These are phyloP conservation scores for Busseola fusca DNA, from an alignment of 2,888 invertebrate genomes.

Conservation along the genomic window DNA sequence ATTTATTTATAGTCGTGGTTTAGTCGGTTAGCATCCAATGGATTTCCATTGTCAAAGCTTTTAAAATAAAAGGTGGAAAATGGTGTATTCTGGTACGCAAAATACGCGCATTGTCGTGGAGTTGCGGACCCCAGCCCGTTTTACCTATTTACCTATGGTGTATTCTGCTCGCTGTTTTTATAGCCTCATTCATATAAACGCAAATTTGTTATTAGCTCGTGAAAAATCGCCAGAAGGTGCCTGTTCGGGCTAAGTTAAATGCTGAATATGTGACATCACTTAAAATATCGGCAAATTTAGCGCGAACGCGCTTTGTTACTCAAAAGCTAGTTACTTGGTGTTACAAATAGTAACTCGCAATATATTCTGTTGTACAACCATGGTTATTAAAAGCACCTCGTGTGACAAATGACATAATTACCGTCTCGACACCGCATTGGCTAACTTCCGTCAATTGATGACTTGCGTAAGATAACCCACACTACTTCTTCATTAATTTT, in stretches of 20 bases:
- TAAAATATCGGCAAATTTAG: neutral
- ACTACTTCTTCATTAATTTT: conserved; percentile 13
- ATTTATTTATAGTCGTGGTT: too few species aligned
- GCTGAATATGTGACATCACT: neutral
- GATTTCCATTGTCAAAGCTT: neutral
- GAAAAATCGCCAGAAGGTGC: neutral
- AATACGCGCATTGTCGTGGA: too few species aligned
- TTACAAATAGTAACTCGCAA: neutral
- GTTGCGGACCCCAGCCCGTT: too few species aligned
- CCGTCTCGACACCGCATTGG: conserved; percentile 12
- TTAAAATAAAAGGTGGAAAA: neutral
- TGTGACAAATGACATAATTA: conserved; percentile 46
- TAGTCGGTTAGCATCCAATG: too few species aligned
- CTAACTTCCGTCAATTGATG: conserved; percentile 36
- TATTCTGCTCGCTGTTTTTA: neutral
- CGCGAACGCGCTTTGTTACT: neutral
- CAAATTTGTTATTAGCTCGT: neutral
- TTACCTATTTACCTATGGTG: too few species aligned
- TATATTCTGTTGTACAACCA: conserved; percentile 10
- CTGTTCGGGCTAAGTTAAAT: neutral
- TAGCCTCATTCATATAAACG: neutral
- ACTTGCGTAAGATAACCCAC: conserved; percentile 23
- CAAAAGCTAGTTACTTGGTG: neutral
- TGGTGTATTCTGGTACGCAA: too few species aligned
- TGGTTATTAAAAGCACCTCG: neutral